Percentiles rank a stretch among this genome's conserved stretches.
Evolutionary conservation across 2,113 vertebrate species (phyloP).

Genomic region (Thermophis baileyi): DNA sequence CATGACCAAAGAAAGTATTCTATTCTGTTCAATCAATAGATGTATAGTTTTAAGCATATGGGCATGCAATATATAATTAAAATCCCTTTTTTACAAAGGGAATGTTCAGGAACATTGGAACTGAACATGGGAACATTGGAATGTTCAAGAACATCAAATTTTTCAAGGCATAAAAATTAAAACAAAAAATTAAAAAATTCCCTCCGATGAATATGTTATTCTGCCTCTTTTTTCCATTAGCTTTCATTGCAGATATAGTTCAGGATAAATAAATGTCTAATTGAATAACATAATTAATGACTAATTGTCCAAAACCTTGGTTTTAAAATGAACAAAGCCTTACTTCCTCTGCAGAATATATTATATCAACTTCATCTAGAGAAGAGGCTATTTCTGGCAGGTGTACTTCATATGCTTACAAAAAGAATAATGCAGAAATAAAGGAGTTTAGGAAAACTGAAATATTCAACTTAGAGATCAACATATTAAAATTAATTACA

Average conservation of each 20-base stretch:
- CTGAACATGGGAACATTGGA: too few species aligned
- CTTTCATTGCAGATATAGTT: fast-evolving
- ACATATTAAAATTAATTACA: background rate
- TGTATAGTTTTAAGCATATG: conserved; percentile 38
- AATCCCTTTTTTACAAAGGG: conserved; percentile 39
- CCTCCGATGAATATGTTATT: fast-evolving
- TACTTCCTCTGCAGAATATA: background rate
- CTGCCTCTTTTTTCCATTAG: background rate
- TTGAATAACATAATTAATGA: background rate
- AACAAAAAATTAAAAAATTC: background rate
- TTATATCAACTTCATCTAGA: background rate
- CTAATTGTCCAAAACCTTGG: conserved; percentile 12
- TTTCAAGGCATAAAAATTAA: conserved; percentile 25
- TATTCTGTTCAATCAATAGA: too few species aligned
- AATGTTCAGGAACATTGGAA: background rate
- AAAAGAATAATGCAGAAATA: background rate
- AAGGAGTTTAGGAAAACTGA: background rate
- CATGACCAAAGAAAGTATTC: too few species aligned
- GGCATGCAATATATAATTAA: conserved; percentile 7
- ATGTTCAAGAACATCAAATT: too few species aligned
- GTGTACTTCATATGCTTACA: background rate
- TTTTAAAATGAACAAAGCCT: background rate
- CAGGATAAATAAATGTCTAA: conserved; percentile 26
- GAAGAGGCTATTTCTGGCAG: background rate
- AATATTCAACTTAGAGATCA: background rate